A percentile compares a stretch with the other conserved stretches of the same genome.
Conservation (phyloP, 37 sponge, comb jelly and placozoan species). For the Ianthella basta region DNA sequence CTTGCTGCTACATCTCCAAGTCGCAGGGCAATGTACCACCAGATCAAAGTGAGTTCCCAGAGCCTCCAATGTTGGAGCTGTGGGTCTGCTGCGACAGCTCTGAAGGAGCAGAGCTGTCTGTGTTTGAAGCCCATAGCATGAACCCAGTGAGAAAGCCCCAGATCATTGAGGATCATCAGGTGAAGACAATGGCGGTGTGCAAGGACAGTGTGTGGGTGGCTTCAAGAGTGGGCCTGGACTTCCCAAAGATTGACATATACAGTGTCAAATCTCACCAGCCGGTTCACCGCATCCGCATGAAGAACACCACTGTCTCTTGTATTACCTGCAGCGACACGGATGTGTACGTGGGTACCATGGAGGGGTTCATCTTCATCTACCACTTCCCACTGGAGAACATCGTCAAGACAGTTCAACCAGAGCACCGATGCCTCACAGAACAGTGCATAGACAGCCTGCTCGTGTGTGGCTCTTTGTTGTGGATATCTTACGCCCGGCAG, state of each 20-base stretch:
- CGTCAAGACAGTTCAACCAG: constrained; percentile 15
- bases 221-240: constrained; percentile 58
- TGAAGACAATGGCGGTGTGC: constrained; percentile 55
- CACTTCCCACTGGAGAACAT: background rate
- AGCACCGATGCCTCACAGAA: constrained; percentile 52
- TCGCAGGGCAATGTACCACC: constrained; percentile 10
- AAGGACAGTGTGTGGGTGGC: constrained; percentile 70
- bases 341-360: constrained; percentile 69
- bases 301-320: constrained; percentile 66
- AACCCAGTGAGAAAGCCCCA: constrained; percentile 25
- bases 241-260: constrained; percentile 59
- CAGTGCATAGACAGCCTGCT: constrained; percentile 61
- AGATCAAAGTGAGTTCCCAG: constrained; percentile 11
- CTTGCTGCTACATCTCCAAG: constrained; percentile 53
- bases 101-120: constrained; percentile 58
- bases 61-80: constrained; percentile 50
- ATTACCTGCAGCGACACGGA: constrained; percentile 43
- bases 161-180: constrained; percentile 64
- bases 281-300: constrained; percentile 55
- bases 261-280: constrained; percentile 32
- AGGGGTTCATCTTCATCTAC: constrained; percentile 64
- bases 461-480: constrained; percentile 47
- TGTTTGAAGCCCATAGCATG: constrained; percentile 64
- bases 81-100: constrained; percentile 74
- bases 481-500: constrained; percentile 68